phyloP scores from a whole-genome alignment of 2,113 vertebrate genomes.

The Coryphaenoides rupestris region DNA sequence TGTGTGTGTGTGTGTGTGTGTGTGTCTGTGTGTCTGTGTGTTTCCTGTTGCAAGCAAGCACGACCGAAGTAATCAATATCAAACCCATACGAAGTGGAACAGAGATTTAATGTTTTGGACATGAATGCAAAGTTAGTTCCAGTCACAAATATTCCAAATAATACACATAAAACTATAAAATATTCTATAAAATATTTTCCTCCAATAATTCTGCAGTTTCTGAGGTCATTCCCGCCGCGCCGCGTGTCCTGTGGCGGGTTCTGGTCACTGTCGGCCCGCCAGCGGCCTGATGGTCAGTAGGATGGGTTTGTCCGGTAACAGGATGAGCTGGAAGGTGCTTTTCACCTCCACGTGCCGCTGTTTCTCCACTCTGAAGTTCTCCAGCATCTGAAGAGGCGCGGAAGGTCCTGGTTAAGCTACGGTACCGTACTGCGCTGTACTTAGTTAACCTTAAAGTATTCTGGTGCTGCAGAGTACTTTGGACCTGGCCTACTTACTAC shows the following conservation, averaged over 20 bases:
- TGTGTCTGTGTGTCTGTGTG: too few species aligned
- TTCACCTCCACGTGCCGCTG: slow-evolving; percentile 74
- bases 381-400: slow-evolving; percentile 78
- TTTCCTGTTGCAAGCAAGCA: too few species aligned
- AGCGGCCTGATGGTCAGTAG: slow-evolving; percentile 79
- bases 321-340: slow-evolving; percentile 87
- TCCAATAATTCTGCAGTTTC: slow-evolving; percentile 11
- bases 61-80: neutral
- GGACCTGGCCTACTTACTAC: too few species aligned
- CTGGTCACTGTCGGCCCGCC: slow-evolving; percentile 28
- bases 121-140: neutral
- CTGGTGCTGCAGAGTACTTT: neutral
- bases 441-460: too few species aligned
- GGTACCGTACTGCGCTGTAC: neutral
- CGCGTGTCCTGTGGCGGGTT: neutral
- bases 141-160: neutral
- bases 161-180: neutral
- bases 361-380: slow-evolving; percentile 89
- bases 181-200: neutral
- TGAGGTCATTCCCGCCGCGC: neutral
- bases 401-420: too few species aligned
- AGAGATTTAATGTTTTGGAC: neutral
- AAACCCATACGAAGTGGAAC: neutral
- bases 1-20: too few species aligned
- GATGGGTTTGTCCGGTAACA: slow-evolving; percentile 86